phyloP scores from a whole-genome alignment of 2,888 invertebrate genomes.

The Epistrophe eligans region DNA sequence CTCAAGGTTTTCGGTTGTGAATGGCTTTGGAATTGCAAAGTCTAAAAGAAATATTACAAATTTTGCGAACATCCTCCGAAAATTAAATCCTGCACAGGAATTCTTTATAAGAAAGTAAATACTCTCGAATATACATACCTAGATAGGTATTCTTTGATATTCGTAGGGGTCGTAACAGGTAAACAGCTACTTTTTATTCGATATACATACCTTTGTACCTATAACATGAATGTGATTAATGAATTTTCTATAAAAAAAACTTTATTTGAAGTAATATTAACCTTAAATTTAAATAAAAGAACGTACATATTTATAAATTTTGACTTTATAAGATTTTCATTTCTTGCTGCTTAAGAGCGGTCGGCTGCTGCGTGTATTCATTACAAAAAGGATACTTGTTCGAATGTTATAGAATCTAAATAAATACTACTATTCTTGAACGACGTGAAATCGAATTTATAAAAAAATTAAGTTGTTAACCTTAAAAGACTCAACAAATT shows the following conservation, averaged over 20 bases:
- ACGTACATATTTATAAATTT: not conserved
- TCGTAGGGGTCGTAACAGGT: no score
- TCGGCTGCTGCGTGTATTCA: no score
- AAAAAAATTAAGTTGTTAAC: no score
- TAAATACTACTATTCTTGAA: no score
- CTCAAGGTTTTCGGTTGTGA: conserved; percentile 23
- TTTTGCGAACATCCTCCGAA: not conserved
- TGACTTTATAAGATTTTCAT: no score
- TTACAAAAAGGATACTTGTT: no score
- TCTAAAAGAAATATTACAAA: not conserved
- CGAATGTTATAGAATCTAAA: no score
- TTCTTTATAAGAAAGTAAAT: no score
- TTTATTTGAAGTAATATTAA: not conserved
- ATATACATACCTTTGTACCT: not conserved
- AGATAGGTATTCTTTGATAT: not conserved
- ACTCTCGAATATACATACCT: not conserved
- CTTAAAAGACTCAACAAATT: no score
- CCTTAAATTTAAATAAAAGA: not conserved
- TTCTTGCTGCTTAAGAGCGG: no score
- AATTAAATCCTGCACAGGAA: not conserved
- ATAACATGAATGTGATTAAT: not conserved
- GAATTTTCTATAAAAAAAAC: not conserved
- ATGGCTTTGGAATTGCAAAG: conserved; percentile 26
- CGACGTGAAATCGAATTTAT: no score
- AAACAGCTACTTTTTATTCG: not conserved